phyloP scores from a whole-genome alignment of 2,888 invertebrate genomes.

The Hyposoter dolosus region DNA sequence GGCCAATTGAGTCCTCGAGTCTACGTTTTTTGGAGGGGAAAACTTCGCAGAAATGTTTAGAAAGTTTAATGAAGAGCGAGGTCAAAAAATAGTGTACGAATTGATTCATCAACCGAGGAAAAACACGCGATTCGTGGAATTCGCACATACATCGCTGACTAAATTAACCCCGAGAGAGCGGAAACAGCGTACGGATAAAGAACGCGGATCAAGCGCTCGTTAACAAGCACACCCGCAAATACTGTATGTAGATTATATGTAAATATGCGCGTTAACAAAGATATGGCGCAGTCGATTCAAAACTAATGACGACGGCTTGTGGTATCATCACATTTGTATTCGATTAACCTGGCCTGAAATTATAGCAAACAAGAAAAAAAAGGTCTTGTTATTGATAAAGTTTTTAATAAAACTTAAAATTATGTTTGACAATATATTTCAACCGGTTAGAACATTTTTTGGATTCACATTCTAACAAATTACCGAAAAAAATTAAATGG shows the following conservation, averaged over 20 bases:
- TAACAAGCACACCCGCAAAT: slow-evolving; percentile 24
- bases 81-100: background rate
- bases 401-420: background rate
- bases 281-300: background rate
- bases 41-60: background rate
- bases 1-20: background rate
- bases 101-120: background rate
- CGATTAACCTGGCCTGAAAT: background rate
- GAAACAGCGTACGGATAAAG: slow-evolving; percentile 7
- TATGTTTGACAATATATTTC: background rate
- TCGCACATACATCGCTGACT: slow-evolving; percentile 35
- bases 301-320: background rate
- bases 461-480: background rate
- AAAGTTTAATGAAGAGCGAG: background rate
- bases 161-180: slow-evolving; percentile 48
- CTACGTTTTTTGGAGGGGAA: background rate
- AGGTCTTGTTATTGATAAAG: background rate
- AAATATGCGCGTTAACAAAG: background rate
- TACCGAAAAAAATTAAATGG: background rate
- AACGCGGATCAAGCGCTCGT: slow-evolving; percentile 23
- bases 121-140: background rate
- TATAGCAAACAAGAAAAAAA: background rate
- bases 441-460: background rate
- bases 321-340: background rate
- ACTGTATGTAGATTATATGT: background rate